Evolutionary conservation across 2,888 invertebrate species (phyloP).

Genomic region (Ernsta delagoae): DNA sequence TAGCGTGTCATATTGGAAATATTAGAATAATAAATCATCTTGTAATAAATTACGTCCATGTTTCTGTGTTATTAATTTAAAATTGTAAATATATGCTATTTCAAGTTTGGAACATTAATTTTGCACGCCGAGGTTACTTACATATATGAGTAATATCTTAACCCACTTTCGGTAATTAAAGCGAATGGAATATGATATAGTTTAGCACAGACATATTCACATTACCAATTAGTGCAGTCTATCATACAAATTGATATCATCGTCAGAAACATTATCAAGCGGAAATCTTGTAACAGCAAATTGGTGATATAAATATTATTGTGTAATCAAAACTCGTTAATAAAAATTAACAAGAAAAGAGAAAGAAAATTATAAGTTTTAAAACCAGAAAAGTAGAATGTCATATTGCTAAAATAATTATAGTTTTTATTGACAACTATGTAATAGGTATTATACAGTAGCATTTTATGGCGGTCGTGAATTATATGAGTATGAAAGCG

Average conservation of each 20-base stretch:
- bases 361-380: not conserved
- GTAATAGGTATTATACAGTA: too few relatives aligned
- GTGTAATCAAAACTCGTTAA: not conserved
- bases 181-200: constrained; percentile 17
- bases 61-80: not conserved
- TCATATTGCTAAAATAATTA: too few relatives aligned
- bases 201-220: constrained; percentile 7
- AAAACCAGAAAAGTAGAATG: too few relatives aligned
- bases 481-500: too few relatives aligned
- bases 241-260: constrained; percentile 23
- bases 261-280: constrained; percentile 10
- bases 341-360: not conserved
- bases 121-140: constrained; percentile 1
- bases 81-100: not conserved
- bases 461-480: too few relatives aligned
- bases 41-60: not conserved
- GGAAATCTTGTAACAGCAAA: constrained; percentile 19
- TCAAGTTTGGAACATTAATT: not conserved
- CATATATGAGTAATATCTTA: constrained; percentile 7
- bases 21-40: too few relatives aligned
- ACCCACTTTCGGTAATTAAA: constrained; percentile 16
- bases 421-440: too few relatives aligned
- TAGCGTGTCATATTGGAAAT: too few relatives aligned
- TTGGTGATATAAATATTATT: not conserved
- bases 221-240: constrained; percentile 24